phyloP scores from a whole-genome alignment of 2,797 vertebrate genomes.

The Chaetodon trifasciatus region DNA sequence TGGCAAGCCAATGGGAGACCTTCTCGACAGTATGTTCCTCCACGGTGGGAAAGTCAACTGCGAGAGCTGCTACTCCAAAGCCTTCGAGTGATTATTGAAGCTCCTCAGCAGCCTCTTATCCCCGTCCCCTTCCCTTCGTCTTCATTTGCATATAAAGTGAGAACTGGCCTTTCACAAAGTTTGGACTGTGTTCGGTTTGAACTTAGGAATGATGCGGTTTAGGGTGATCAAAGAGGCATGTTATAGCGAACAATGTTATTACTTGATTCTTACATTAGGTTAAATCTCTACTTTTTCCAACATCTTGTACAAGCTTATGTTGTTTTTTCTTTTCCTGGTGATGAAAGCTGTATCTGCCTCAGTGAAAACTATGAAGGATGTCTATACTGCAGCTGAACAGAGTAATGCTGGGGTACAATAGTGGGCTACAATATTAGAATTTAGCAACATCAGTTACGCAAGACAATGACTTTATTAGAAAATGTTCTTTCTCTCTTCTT shows the following conservation, averaged over 20 bases:
- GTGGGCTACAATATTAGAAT: constrained; percentile 37
- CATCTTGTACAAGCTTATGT: constrained; percentile 19
- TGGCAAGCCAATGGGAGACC: constrained; percentile 92
- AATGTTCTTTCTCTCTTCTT: constrained; percentile 50
- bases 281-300: constrained; percentile 28
- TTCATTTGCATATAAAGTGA: constrained; percentile 69
- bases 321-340: constrained; percentile 28
- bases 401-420: constrained; percentile 26
- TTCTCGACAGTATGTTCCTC: constrained; percentile 93
- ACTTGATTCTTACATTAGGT: constrained; percentile 42
- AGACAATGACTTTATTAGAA: constrained; percentile 48
- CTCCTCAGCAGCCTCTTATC: constrained; percentile 49
- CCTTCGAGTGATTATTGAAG: constrained; percentile 85
- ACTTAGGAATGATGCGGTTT: constrained; percentile 30
- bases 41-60: constrained; percentile 93
- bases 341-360: constrained; percentile 57
- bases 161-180: constrained; percentile 47
- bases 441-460: constrained; percentile 18
- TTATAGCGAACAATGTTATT: constrained; percentile 44
- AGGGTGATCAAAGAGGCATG: constrained; percentile 43
- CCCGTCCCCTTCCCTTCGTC: constrained; percentile 34
- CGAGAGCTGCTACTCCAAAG: constrained; percentile 91
- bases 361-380: constrained; percentile 74
- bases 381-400: constrained; percentile 50
- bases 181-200: constrained; percentile 45